A percentile compares a stretch with the other conserved stretches of the same genome.
Conservation (phyloP, 2,888 invertebrate genomes). For the Drosophila multiciliata region DNA sequence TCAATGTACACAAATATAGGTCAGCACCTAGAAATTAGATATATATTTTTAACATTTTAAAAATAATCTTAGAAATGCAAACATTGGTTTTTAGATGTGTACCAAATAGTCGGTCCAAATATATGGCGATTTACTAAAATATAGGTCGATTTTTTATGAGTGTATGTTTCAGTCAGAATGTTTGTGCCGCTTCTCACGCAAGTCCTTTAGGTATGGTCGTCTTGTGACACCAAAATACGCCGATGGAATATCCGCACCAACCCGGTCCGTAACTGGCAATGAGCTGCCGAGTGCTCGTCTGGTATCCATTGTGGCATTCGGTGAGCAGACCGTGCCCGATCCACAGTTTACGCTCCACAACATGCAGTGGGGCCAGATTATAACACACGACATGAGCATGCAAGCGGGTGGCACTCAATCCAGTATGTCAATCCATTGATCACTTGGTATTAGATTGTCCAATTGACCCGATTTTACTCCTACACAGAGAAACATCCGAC, state of each 20-base stretch:
- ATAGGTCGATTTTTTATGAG: not conserved
- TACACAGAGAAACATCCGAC: slow-evolving; percentile 87
- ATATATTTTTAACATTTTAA: not conserved
- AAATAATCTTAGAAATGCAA: not conserved
- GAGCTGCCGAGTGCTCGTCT: slow-evolving; percentile 89
- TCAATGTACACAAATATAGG: no score
- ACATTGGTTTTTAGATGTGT: not conserved
- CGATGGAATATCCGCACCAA: slow-evolving; percentile 87
- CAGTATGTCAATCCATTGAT: slow-evolving; percentile 86
- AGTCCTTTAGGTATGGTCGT: slow-evolving; percentile 82
- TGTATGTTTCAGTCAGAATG: not conserved
- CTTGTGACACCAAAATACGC: slow-evolving; percentile 85
- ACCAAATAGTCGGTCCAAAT: not conserved
- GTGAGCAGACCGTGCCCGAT: slow-evolving; percentile 89
- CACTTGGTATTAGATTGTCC: not conserved
- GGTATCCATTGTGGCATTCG: slow-evolving; percentile 90
- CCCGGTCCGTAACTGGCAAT: slow-evolving; percentile 88
- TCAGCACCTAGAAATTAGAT: not conserved
- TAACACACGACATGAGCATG: slow-evolving; percentile 87
- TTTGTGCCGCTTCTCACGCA: not conserved
- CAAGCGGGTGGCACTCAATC: slow-evolving; percentile 87
- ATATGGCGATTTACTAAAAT: not conserved
- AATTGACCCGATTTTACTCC: not conserved
- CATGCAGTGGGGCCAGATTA: slow-evolving; percentile 88
- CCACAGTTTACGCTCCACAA: slow-evolving; percentile 90